Percentiles rank a stretch among this genome's conserved stretches.
Conservation (phyloP, 2,888 invertebrate species). For the Fragum fragum region DNA sequence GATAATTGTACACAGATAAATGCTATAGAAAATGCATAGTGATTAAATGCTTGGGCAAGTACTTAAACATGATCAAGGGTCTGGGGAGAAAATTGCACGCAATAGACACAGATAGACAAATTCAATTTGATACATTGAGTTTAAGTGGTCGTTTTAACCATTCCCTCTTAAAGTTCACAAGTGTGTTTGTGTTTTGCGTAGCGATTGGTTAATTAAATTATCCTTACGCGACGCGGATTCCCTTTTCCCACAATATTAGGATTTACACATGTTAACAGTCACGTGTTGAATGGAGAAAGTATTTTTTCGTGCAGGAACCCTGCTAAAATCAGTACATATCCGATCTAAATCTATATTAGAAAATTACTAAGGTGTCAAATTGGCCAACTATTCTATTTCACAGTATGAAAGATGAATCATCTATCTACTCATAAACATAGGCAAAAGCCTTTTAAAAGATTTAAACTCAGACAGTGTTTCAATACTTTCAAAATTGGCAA, state of each 20-base stretch:
- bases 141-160: slow-evolving; percentile 7
- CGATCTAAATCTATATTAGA: no score
- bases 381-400: no score
- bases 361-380: no score
- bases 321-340: no score
- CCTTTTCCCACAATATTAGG: not conserved
- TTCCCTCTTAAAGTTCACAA: slow-evolving; percentile 13
- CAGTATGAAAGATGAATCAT: no score
- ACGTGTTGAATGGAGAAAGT: no score
- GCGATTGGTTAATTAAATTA: slow-evolving; percentile 32
- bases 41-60: no score
- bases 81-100: not conserved
- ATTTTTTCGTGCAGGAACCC: no score
- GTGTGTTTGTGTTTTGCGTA: slow-evolving; percentile 23
- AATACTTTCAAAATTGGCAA: slow-evolving; percentile 13
- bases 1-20: no score
- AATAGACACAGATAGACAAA: slow-evolving; percentile 12
- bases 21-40: no score
- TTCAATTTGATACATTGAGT: slow-evolving; percentile 23
- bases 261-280: no score
- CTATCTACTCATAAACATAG: not conserved
- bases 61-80: not conserved
- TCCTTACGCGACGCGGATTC: not conserved
- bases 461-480: slow-evolving; percentile 16
- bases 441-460: slow-evolving; percentile 13